phyloP scores from a whole-genome alignment of 1,140 invertebrate species.

The Drosophila tsacasi region DNA sequence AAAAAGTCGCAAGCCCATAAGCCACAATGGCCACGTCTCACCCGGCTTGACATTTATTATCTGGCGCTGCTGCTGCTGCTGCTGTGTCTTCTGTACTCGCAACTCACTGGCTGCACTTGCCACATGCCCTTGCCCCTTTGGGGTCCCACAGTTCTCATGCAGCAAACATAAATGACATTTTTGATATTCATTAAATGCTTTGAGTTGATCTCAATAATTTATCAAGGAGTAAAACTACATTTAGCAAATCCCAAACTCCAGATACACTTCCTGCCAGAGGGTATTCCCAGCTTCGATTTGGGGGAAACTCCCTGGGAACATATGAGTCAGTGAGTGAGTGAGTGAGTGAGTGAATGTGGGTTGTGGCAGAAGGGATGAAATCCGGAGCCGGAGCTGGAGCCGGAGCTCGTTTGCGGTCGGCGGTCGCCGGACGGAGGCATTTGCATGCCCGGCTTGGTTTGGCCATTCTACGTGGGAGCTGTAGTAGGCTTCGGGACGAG shows the following conservation, averaged over 20 bases:
- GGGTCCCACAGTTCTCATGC: background rate
- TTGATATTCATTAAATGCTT: background rate
- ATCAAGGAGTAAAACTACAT: background rate
- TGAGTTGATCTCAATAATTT: background rate
- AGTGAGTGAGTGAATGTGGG: constrained; percentile 10
- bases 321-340: constrained; percentile 10
- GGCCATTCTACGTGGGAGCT: constrained; percentile 53
- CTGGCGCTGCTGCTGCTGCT: constrained; percentile 35
- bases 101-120: background rate
- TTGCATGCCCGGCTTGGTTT: constrained; percentile 67
- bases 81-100: constrained; percentile 21
- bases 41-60: constrained; percentile 79
- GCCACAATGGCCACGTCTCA: constrained; percentile 79
- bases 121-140: background rate
- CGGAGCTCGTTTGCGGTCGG: constrained; percentile 51
- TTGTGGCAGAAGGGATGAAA: background rate
- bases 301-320: background rate
- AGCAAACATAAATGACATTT: background rate
- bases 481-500: background rate
- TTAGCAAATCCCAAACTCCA: background rate
- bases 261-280: background rate
- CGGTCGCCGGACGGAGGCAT: constrained; percentile 55
- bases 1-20: constrained; percentile 77
- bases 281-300: background rate
- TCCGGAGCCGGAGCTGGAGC: background rate